A percentile compares a stretch with the other conserved stretches of the same genome.
Evolutionary conservation across 2,888 invertebrate species (phyloP).

Genomic region (Oscheius sp.): DNA sequence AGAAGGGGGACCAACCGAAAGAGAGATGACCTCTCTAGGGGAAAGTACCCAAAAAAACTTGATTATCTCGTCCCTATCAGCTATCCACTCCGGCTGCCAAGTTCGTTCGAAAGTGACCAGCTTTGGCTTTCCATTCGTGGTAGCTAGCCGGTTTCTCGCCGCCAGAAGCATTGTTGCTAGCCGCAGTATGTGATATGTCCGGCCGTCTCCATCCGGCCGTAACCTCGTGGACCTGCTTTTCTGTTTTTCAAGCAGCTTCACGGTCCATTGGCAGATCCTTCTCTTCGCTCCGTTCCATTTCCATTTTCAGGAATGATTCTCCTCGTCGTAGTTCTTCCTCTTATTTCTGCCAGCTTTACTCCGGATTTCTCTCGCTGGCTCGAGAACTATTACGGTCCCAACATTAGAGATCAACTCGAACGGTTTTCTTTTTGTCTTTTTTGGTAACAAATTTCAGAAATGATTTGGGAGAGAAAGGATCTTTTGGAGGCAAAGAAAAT

Average conservation of each 20-base stretch:
- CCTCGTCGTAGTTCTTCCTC: background rate
- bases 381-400: conserved; percentile 47
- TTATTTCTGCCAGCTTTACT: conserved; percentile 14
- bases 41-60: background rate
- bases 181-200: background rate
- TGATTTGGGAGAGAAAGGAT: conserved; percentile 62
- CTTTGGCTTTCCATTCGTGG: conserved; percentile 12
- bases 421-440: conserved; percentile 22
- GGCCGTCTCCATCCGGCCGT: conserved; percentile 3
- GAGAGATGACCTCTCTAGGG: background rate
- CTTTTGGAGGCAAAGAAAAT: conserved; percentile 63
- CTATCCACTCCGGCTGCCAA: background rate
- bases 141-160: conserved; percentile 12
- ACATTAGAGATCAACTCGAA: conserved; percentile 53
- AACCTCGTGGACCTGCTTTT: conserved; percentile 20
- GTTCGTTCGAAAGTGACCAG: conserved; percentile 6
- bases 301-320: background rate
- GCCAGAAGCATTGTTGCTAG: conserved; percentile 5
- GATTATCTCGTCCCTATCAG: background rate
- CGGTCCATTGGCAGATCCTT: conserved; percentile 4
- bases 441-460: conserved; percentile 43
- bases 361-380: conserved; percentile 53
- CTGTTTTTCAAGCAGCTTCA: background rate
- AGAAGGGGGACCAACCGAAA: background rate
- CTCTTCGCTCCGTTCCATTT: background rate